phyloP scores from a whole-genome alignment of 2,888 invertebrate genomes.

The Caenorhabditis sulstoni region DNA sequence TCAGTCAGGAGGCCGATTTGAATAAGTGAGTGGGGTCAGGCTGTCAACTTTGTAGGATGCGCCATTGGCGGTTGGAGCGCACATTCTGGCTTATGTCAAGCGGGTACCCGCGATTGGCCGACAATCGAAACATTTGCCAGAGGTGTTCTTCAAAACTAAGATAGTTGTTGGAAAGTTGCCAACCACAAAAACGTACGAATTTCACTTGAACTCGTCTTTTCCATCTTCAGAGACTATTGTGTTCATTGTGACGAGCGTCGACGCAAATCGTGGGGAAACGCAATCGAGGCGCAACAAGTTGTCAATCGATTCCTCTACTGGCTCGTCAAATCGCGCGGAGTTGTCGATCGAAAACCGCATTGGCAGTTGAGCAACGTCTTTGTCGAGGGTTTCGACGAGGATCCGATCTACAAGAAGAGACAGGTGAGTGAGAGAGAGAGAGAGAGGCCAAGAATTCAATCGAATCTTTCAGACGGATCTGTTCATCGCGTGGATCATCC shows the following conservation, averaged over 20 bases:
- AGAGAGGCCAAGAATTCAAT: no score
- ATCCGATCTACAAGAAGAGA: constrained; percentile 26
- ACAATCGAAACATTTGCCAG: neutral
- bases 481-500: constrained; percentile 33
- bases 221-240: constrained; percentile 33
- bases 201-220: neutral
- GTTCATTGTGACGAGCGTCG: constrained; percentile 30
- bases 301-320: constrained; percentile 43
- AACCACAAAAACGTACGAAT: no score
- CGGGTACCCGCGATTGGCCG: no score
- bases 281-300: constrained; percentile 45
- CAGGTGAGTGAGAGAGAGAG: constrained; percentile 7
- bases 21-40: constrained; percentile 6
- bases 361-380: constrained; percentile 28
- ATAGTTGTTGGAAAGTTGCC: no score
- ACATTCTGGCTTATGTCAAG: no score
- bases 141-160: no score
- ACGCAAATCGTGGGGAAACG: constrained; percentile 42
- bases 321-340: constrained; percentile 22
- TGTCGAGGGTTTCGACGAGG: constrained; percentile 12
- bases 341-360: constrained; percentile 1
- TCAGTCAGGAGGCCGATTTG: constrained; percentile 28
- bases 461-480: constrained; percentile 24
- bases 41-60: neutral
- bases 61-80: no score